A percentile compares a stretch with the other conserved stretches of the same genome.
Conservation (phyloP, 2,888 invertebrate species). For the Notodonta ziczac region DNA sequence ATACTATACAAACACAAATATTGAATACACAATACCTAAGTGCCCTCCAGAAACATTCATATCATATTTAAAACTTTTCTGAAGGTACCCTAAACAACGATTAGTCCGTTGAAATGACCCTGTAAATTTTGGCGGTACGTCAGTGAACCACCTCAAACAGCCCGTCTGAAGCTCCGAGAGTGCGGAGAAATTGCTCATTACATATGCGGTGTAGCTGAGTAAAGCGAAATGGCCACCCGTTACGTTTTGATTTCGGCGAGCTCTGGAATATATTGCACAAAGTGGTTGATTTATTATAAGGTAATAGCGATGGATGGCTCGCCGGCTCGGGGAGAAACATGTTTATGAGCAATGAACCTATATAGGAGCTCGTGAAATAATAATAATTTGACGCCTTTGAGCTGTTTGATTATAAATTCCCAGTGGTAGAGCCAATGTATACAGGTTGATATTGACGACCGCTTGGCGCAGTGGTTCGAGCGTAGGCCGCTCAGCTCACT, state of each 20-base stretch:
- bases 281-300: background rate
- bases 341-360: background rate
- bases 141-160: background rate
- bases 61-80: no score
- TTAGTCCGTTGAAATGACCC: background rate
- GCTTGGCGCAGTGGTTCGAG: no score
- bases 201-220: slow-evolving; percentile 6
- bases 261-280: slow-evolving; percentile 5
- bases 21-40: no score
- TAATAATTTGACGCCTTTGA: background rate
- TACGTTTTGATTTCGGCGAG: background rate
- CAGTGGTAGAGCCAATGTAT: no score
- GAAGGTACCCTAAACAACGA: background rate
- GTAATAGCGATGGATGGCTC: background rate
- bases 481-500: no score
- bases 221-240: background rate
- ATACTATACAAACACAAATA: no score
- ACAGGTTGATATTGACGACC: no score
- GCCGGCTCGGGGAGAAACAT: background rate
- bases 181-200: slow-evolving; percentile 7
- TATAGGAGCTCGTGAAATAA: background rate
- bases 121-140: background rate
- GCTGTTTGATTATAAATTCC: background rate
- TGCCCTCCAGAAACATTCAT: no score
- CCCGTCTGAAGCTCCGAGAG: background rate